phyloP scores from a whole-genome alignment of 1,140 invertebrate genomes.

The Babylonia areolata region DNA sequence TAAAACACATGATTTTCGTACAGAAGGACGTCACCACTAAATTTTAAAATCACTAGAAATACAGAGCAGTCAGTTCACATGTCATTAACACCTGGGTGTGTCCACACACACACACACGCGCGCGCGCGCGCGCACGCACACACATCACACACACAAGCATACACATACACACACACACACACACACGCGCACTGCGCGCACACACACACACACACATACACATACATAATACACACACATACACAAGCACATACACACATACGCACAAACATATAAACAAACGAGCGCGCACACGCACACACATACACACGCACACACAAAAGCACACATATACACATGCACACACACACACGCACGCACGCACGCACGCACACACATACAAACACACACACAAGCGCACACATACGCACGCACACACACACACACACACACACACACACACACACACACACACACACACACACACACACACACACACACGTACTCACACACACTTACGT shows the following conservation, averaged over 20 bases:
- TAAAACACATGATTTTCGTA: too few species aligned
- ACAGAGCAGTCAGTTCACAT: too few species aligned
- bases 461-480: not conserved
- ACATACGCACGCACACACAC: not conserved
- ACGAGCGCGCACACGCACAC: not conserved
- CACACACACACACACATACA: not conserved
- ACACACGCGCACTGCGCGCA: not conserved
- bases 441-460: not conserved
- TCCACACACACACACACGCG: not conserved
- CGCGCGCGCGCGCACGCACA: not conserved
- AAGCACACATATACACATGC: not conserved
- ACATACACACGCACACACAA: not conserved
- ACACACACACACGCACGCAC: conserved; percentile 2
- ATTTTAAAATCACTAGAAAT: too few species aligned
- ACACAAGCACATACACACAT: not conserved
- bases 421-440: not conserved
- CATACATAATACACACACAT: not conserved
- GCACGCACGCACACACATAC: not conserved
- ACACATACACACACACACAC: conserved; percentile 3
- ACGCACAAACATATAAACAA: not conserved
- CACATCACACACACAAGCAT: not conserved
- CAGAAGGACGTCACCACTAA: too few species aligned
- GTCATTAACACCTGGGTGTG: too few species aligned
- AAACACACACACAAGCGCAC: not conserved
- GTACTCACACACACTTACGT: not conserved